A percentile compares a stretch with the other conserved stretches of the same genome.
Conservation (phyloP, 1,140 invertebrate species). For the Chionoecetes opilio region DNA sequence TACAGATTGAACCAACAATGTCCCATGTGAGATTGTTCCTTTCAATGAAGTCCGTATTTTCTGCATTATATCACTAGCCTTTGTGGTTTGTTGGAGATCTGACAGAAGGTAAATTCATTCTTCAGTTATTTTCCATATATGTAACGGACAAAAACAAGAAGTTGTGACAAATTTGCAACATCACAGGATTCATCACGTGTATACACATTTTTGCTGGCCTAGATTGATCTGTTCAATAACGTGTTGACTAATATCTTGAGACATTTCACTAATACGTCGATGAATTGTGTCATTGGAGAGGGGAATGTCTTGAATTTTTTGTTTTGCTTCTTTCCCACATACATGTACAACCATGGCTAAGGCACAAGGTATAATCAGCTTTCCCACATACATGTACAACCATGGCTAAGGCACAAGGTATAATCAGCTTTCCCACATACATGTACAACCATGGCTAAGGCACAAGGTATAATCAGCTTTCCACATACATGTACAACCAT, state of each 20-base stretch:
- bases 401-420: too few species aligned
- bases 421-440: too few species aligned
- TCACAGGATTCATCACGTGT: conserved; percentile 63
- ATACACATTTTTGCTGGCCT: conserved; percentile 54
- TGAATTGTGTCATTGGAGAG: conserved; percentile 54
- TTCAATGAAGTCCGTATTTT: conserved; percentile 57
- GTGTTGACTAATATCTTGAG: conserved; percentile 62
- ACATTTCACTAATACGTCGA: conserved; percentile 62
- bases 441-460: too few species aligned
- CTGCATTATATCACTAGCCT: conserved; percentile 44
- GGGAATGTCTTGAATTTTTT: conserved; percentile 43
- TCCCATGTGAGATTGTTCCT: conserved; percentile 48
- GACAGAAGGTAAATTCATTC: conserved; percentile 60
- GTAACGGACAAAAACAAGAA: conserved; percentile 57
- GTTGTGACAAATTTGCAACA: conserved; percentile 48
- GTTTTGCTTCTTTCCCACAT: conserved; percentile 37
- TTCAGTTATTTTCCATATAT: conserved; percentile 42
- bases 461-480: too few species aligned
- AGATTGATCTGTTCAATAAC: conserved; percentile 64
- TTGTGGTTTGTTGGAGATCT: conserved; percentile 55
- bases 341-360: conserved; percentile 47
- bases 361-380: conserved; percentile 38
- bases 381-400: too few species aligned
- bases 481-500: too few species aligned
- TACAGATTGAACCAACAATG: too few species aligned